Base-by-base conservation (phyloP, 2,888 invertebrate species). In the Eugnorisma glareosa region DNA sequence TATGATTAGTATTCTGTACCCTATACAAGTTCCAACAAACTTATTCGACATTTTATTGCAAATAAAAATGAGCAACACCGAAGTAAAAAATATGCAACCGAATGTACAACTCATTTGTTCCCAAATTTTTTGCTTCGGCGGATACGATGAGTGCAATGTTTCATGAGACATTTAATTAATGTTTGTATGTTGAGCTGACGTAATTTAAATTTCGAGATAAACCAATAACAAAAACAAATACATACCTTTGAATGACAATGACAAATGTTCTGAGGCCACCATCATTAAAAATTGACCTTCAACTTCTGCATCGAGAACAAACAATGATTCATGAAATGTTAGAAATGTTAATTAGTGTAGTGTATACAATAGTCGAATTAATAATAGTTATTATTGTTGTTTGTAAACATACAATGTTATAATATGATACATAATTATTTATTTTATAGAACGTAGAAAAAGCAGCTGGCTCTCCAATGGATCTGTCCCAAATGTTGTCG, bases 401-500 rank as follows among this genome's bases (percentile, higher is more conserved):
- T 24, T 51, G 24, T n/a, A 43, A 76, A 40, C 24, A 51, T 61
- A 13, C n/a, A 51, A 40, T 37, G 18, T 1, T 57, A 6, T 37
- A 13, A 15, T 28, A 24, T 35, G 24, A 31, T 18, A 28, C 24
- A 3, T 24, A 8, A 15, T 40, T 57, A 6, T 59, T 15, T n/a
- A 11, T 59, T 81, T 92, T 93, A 87, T 90, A 93, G 94, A 93
- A 94, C 73, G 86, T 96, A 7, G 94, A 93, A 67, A 93, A 92
- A 82, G 76, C 91, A 28, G 82, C 90, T 28, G 93, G 89, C 28
- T 85, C 88, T 15, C 87, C 94, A 0, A 83, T 97, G 69, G 97
- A 98, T 93, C 96, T 98, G 0, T 87, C 96, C 45, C 93, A 96
- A 8, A 95, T 97, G 87, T 91, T 98, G 15, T 95, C 97, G n/a